phyloP scores from a whole-genome alignment of 1,140 invertebrate species.

The Vollenhovia emeryi region DNA sequence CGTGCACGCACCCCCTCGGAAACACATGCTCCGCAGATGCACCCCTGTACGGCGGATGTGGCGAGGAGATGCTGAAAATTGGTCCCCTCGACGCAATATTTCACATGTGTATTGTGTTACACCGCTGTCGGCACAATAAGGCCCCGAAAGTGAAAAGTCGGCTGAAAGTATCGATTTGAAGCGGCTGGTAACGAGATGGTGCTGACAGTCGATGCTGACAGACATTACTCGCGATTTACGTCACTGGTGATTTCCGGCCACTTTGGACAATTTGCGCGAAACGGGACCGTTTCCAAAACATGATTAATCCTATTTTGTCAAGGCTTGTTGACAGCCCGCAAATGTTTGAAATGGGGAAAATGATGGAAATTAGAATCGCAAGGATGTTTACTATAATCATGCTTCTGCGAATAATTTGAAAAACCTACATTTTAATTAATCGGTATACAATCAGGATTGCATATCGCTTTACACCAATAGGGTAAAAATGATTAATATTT shows the following conservation, averaged over 20 bases:
- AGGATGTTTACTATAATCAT: not conserved
- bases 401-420: not conserved
- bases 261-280: not conserved
- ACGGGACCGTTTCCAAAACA: not conserved
- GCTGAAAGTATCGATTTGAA: slow-evolving; percentile 60
- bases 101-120: slow-evolving; percentile 74
- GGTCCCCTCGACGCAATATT: slow-evolving; percentile 68
- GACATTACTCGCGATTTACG: slow-evolving; percentile 27
- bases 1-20: slow-evolving; percentile 50
- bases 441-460: not conserved
- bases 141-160: slow-evolving; percentile 5
- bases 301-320: not conserved
- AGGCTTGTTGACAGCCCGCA: not conserved
- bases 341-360: not conserved
- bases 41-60: slow-evolving; percentile 46
- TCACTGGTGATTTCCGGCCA: not conserved
- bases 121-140: slow-evolving; percentile 38
- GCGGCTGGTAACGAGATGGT: slow-evolving; percentile 34
- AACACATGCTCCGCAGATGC: slow-evolving; percentile 77
- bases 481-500: not conserved
- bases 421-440: not conserved
- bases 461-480: not conserved
- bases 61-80: slow-evolving; percentile 61
- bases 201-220: slow-evolving; percentile 18
- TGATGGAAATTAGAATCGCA: not conserved